Conservation (phyloP, 2,797 vertebrate genomes). For the Scyliorhinus canicula region DNA sequence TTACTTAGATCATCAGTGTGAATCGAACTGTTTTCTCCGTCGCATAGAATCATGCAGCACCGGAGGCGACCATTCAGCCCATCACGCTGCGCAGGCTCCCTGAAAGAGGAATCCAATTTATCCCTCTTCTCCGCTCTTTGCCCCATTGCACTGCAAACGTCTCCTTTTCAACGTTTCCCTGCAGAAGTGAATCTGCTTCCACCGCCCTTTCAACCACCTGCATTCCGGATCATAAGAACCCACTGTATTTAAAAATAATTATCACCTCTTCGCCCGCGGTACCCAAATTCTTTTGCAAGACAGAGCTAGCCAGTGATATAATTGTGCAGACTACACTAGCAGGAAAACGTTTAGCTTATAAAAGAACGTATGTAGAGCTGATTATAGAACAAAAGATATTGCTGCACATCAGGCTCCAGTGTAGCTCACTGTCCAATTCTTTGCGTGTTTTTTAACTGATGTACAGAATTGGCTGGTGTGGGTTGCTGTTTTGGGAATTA, state of each 20-base stretch:
- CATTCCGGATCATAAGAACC: not conserved
- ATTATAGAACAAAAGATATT: not conserved
- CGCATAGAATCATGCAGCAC: not conserved
- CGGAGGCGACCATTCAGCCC: not conserved
- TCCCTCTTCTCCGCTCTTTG: not conserved
- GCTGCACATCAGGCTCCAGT: not conserved
- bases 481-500: constrained; percentile 11
- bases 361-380: not conserved
- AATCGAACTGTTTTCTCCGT: not conserved
- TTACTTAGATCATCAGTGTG: not conserved
- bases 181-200: not conserved
- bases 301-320: not conserved
- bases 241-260: not conserved
- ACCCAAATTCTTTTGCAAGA: not conserved
- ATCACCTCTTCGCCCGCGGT: not conserved
- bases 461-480: not conserved
- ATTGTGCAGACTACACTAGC: not conserved
- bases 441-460: not conserved
- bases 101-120: not conserved
- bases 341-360: not conserved
- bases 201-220: not conserved
- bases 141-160: not conserved
- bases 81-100: not conserved
- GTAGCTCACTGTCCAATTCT: not conserved
- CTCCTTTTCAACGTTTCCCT: not conserved